These are phyloP conservation scores for Echinometra lucunter DNA, from an alignment of 53 echinoderm and acorn worm species.

Conservation along the genomic window DNA sequence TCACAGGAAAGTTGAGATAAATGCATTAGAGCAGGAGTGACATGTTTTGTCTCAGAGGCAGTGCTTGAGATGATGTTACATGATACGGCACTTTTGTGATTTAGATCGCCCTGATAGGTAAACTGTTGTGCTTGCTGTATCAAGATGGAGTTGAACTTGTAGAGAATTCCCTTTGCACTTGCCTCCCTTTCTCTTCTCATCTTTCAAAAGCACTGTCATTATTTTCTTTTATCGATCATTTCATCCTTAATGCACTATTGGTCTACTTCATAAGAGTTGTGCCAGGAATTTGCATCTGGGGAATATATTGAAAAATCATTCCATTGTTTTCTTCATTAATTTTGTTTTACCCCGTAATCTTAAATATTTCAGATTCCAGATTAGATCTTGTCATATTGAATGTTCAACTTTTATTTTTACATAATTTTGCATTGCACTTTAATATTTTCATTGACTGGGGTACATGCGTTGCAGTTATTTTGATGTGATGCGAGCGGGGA, in stretches of 20 bases:
- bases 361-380: not conserved
- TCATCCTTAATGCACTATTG: not conserved
- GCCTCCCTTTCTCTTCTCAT: not conserved
- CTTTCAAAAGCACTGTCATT: not conserved
- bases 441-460: not conserved
- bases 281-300: not conserved
- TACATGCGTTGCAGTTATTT: too few relatives aligned
- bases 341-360: too few relatives aligned
- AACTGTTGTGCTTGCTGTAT: not conserved
- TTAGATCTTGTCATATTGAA: not conserved
- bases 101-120: not conserved
- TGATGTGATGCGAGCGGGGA: too few relatives aligned
- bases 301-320: not conserved
- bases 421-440: not conserved
- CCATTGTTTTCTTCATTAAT: not conserved
- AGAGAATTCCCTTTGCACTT: not conserved
- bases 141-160: not conserved
- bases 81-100: not conserved
- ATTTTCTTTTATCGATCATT: not conserved
- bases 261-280: not conserved
- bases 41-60: not conserved
- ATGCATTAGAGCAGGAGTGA: conserved; percentile 7
- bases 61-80: not conserved
- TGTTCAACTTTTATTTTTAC: not conserved
- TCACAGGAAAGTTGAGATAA: conserved; percentile 16